These are phyloP conservation scores for Ammodytes dubius DNA, from an alignment of 2,113 vertebrate species.

Conservation along the genomic window DNA sequence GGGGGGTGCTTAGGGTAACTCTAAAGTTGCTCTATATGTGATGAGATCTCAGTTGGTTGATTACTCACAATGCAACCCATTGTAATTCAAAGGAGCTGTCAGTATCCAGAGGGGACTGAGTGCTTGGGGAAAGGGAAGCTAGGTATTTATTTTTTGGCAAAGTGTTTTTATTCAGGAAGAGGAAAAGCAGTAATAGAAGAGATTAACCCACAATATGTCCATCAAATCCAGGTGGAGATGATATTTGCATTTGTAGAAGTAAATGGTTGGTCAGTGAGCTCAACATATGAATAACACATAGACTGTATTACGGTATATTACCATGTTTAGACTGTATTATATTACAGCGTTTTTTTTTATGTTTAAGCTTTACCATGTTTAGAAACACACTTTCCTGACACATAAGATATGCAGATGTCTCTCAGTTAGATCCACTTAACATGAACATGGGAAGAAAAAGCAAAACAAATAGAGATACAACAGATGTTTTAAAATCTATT, in stretches of 20 bases:
- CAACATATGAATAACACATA: neutral
- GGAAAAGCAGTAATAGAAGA: conserved; percentile 20
- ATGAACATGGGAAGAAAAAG: neutral
- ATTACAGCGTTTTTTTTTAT: neutral
- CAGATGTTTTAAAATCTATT: conserved; percentile 45
- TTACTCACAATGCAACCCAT: conserved; percentile 60
- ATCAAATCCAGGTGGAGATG: conserved; percentile 22
- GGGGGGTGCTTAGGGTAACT: conserved; percentile 49
- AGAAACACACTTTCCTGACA: neutral
- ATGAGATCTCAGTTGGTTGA: conserved; percentile 73
- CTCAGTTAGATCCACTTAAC: neutral
- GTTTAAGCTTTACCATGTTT: neutral
- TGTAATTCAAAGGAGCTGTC: conserved; percentile 69
- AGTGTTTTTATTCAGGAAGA: conserved; percentile 26
- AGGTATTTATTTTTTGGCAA: conserved; percentile 37
- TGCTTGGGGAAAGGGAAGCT: conserved; percentile 13
- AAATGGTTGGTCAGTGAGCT: conserved; percentile 2
- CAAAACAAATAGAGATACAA: neutral
- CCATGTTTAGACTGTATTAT: neutral
- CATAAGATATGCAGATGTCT: neutral
- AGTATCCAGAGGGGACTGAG: conserved; percentile 50
- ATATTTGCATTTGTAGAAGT: conserved; percentile 6
- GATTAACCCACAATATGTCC: conserved; percentile 36
- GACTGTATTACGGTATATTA: too few species aligned
- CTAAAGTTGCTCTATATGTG: conserved; percentile 54